A percentile compares a stretch with the other conserved stretches of the same genome.
Evolutionary conservation across 2,888 invertebrate genomes (phyloP).

Genomic region (Norana najaformis): DNA sequence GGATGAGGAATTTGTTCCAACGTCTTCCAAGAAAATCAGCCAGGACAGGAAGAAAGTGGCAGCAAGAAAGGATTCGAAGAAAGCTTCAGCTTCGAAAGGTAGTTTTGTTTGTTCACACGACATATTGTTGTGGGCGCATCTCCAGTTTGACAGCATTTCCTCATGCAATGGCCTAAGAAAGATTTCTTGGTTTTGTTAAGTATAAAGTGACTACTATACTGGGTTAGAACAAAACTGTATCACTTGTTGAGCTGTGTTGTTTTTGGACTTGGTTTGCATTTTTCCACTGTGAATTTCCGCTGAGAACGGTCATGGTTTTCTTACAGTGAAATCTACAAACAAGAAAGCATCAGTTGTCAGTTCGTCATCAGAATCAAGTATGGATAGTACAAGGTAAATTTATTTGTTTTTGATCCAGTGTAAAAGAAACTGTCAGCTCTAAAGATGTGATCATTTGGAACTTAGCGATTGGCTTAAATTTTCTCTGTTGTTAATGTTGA

Average conservation of each 20-base stretch:
- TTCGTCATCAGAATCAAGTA: conserved; percentile 1
- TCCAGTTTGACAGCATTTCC: not conserved
- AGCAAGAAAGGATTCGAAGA: not conserved
- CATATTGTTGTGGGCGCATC: not conserved
- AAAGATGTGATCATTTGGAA: too few species aligned
- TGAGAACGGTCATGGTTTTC: not conserved
- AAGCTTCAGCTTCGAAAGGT: not conserved
- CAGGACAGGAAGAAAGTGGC: conserved; percentile 1
- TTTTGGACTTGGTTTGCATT: too few species aligned
- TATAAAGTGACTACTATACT: not conserved
- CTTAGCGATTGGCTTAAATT: too few species aligned
- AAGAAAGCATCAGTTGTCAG: conserved; percentile 20
- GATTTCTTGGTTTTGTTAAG: not conserved
- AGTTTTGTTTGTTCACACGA: not conserved
- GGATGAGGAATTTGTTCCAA: conserved; percentile 14
- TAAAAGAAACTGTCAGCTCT: too few species aligned
- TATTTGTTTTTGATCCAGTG: not conserved
- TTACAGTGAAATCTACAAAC: not conserved
- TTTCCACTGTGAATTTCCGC: not conserved
- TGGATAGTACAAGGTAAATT: not conserved
- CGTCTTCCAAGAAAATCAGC: not conserved
- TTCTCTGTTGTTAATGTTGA: too few species aligned
- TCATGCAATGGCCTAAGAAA: too few species aligned
- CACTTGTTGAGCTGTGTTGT: not conserved
- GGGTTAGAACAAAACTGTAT: not conserved